These are phyloP conservation scores for Rhopilema esculentum DNA, from an alignment of 30 jellyfish, hydroid and myxozoan genomes.

Conservation along the genomic window DNA sequence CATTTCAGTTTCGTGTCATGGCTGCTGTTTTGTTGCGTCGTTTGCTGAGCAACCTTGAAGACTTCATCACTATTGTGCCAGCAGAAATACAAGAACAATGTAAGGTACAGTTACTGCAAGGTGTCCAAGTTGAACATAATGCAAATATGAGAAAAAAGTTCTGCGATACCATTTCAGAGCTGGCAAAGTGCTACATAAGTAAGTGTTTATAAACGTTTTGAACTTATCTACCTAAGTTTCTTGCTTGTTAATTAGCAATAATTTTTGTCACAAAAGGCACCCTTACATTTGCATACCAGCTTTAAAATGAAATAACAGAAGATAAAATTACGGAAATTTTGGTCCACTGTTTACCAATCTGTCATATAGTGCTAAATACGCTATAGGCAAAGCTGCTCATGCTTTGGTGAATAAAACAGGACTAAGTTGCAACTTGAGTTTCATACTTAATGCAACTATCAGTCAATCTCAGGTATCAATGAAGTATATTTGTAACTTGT, in stretches of 20 bases:
- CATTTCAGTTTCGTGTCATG: conserved; percentile 81
- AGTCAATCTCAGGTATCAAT: too few relatives aligned
- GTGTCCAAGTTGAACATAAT: conserved; percentile 84
- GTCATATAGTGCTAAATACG: too few relatives aligned
- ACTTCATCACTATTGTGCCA: conserved; percentile 62
- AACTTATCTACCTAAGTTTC: too few relatives aligned
- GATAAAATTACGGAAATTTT: too few relatives aligned
- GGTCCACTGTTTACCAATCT: too few relatives aligned
- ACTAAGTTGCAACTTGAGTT: too few relatives aligned
- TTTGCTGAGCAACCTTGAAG: conserved; percentile 83
- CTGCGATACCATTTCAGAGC: conserved; percentile 95
- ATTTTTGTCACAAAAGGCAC: not conserved
- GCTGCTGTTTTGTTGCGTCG: conserved; percentile 97
- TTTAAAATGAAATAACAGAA: too few relatives aligned
- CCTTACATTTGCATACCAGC: not conserved
- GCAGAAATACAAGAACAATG: conserved; percentile 74
- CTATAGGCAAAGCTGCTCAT: too few relatives aligned
- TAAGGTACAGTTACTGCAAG: conserved; percentile 81
- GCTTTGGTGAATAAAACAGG: too few relatives aligned
- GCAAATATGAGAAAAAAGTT: conserved; percentile 82
- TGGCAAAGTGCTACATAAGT: conserved; percentile 96
- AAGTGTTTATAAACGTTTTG: conserved; percentile 8
- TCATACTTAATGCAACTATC: too few relatives aligned
- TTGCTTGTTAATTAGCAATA: not conserved
- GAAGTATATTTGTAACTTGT: too few relatives aligned